Evolutionary conservation across 2,113 vertebrate species (phyloP).

Genomic region (Procapra przewalskii): DNA sequence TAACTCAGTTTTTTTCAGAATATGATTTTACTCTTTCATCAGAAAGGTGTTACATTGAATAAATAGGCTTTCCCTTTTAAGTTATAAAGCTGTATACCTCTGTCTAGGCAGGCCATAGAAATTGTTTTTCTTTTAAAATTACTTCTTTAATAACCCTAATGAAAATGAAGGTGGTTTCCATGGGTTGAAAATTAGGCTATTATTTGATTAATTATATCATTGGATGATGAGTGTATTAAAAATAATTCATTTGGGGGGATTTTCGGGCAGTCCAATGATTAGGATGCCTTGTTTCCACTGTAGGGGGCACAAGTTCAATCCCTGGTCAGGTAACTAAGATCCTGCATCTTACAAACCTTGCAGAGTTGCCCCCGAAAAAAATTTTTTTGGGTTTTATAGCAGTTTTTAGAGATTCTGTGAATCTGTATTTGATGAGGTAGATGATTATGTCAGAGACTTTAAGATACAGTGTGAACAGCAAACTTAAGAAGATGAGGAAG

Average conservation of each 20-base stretch:
- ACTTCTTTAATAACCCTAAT: neutral
- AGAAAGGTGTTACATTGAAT: neutral
- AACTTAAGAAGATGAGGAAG: neutral
- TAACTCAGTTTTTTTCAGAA: neutral
- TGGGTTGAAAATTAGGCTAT: neutral
- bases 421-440: neutral
- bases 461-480: neutral
- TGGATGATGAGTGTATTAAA: neutral
- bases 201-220: neutral
- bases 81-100: neutral
- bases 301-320: neutral
- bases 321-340: neutral
- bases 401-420: neutral
- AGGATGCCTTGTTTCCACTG: neutral
- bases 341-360: neutral
- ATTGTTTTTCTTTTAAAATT: neutral
- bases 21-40: constrained; percentile 3
- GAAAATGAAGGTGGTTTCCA: neutral
- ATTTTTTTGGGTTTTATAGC: neutral
- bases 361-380: neutral
- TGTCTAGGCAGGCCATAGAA: neutral
- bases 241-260: neutral
- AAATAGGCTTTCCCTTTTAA: neutral
- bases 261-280: neutral
- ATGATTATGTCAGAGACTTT: neutral